Conservation (phyloP, 2,888 invertebrate species). For the Rhagonycha lutea region DNA sequence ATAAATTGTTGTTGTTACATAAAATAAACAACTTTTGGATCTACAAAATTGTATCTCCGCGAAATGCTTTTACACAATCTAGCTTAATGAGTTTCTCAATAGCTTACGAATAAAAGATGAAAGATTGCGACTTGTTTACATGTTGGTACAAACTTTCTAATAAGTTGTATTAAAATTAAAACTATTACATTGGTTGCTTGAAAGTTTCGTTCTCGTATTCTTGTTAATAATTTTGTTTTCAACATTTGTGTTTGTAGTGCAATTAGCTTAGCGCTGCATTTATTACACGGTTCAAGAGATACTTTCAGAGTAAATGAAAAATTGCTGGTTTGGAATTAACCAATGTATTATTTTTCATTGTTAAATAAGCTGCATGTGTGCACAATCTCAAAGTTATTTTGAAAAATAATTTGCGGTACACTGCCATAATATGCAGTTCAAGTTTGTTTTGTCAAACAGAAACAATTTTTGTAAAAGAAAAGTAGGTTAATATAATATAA, state of each 20-base stretch:
- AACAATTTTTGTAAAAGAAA: not conserved
- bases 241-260: not conserved
- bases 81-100: conserved; percentile 26
- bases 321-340: conserved; percentile 43
- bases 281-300: conserved; percentile 41
- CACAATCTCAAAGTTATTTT: not conserved
- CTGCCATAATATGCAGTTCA: not conserved
- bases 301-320: conserved; percentile 46
- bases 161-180: not conserved
- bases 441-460: not conserved
- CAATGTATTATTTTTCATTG: conserved; percentile 41
- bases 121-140: not conserved
- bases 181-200: not conserved
- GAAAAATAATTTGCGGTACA: not conserved
- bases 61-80: conserved; percentile 10
- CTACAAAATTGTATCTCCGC: conserved; percentile 10
- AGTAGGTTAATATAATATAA: not conserved
- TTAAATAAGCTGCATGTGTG: conserved; percentile 35
- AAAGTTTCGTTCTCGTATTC: not conserved
- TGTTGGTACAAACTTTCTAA: not conserved
- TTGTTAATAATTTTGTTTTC: not conserved
- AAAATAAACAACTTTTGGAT: not conserved
- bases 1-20: not conserved
- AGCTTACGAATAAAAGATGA: not conserved
- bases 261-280: conserved; percentile 34